Evolutionary conservation across 35 echinoderm and acorn worm species (phyloP).

Genomic region (Heliocidaris erythrogramma): DNA sequence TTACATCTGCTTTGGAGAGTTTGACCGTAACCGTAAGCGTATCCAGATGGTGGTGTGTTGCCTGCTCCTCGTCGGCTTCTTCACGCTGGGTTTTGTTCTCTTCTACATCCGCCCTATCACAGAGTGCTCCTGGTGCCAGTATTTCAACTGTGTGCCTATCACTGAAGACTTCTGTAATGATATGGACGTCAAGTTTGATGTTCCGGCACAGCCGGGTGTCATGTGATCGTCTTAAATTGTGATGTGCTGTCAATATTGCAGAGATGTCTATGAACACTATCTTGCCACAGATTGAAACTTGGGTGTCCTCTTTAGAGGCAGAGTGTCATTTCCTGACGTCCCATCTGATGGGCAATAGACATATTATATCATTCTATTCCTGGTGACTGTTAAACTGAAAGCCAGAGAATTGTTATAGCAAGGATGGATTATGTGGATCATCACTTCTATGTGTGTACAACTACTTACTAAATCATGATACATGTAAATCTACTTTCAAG

Average conservation of each 20-base stretch:
- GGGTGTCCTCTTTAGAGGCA: background rate
- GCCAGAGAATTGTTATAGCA: background rate
- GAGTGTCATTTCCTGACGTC: background rate
- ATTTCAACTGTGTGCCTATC: conserved; percentile 95
- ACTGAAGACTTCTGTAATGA: conserved; percentile 95
- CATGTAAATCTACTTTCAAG: background rate
- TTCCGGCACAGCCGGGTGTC: background rate
- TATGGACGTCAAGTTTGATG: conserved; percentile 81
- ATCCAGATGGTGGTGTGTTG: conserved; percentile 84
- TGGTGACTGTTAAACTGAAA: background rate
- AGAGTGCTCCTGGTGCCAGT: conserved; percentile 90
- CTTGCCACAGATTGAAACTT: background rate
- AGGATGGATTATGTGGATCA: background rate
- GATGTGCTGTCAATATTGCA: background rate
- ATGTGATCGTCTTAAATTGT: background rate
- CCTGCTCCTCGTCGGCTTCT: conserved; percentile 70
- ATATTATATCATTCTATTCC: background rate
- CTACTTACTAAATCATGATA: background rate
- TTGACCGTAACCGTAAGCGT: conserved; percentile 86
- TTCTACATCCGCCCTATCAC: conserved; percentile 83
- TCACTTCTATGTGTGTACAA: background rate
- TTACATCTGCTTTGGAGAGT: conserved; percentile 96
- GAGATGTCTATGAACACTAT: background rate
- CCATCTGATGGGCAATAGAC: background rate
- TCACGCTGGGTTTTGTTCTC: conserved; percentile 71